These are phyloP conservation scores for Crambe crambe DNA, from an alignment of 37 sponge, comb jelly and placozoan species.

Conservation along the genomic window DNA sequence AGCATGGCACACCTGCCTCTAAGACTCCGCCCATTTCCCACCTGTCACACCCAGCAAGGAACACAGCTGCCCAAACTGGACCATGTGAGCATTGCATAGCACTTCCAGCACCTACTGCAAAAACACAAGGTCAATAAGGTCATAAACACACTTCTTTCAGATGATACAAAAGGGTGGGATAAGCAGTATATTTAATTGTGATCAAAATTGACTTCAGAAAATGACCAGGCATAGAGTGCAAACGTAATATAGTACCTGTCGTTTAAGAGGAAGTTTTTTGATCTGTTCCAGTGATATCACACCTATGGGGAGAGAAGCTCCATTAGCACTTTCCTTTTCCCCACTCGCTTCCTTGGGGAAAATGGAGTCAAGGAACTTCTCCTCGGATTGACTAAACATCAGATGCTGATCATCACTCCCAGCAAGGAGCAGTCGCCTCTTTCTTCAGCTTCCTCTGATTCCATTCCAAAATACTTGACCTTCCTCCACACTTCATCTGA, in stretches of 20 bases:
- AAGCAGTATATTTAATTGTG: background rate
- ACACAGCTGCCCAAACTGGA: slow-evolving; percentile 48
- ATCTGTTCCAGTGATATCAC: slow-evolving; percentile 33
- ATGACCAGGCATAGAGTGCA: too few species aligned
- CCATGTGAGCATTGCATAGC: slow-evolving; percentile 23
- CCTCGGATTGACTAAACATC: slow-evolving; percentile 1
- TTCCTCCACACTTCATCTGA: slow-evolving; percentile 2
- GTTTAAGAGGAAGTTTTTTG: slow-evolving; percentile 35
- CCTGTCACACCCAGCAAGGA: slow-evolving; percentile 45
- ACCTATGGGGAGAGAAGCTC: slow-evolving; percentile 20
- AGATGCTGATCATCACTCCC: slow-evolving; percentile 14
- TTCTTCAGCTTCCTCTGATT: slow-evolving; percentile 56
- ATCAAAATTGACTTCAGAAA: too few species aligned
- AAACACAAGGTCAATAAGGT: background rate
- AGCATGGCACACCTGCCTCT: slow-evolving; percentile 49
- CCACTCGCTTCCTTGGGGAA: slow-evolving; percentile 10
- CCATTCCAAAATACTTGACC: background rate
- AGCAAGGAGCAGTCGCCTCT: slow-evolving; percentile 51
- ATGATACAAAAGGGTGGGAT: too few species aligned
- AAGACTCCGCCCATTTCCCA: background rate
- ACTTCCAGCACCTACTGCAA: slow-evolving; percentile 5
- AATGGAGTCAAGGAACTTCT: slow-evolving; percentile 37
- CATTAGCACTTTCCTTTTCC: background rate
- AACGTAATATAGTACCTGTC: slow-evolving; percentile 15
- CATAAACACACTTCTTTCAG: too few species aligned